These are phyloP conservation scores for Wiebesia pumilae DNA, from an alignment of 1,140 invertebrate species.

Conservation along the genomic window DNA sequence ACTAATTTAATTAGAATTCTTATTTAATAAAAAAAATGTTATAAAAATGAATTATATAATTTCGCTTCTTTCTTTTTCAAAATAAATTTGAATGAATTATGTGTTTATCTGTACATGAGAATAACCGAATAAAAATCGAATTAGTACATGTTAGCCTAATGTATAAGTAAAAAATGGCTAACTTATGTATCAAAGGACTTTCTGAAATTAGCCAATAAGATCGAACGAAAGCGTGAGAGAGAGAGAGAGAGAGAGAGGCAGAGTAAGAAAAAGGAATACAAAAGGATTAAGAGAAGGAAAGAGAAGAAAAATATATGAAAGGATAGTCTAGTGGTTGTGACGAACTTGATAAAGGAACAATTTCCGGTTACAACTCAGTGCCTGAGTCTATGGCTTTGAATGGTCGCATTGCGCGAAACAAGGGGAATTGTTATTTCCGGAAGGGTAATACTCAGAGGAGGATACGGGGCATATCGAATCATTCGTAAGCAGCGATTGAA, in stretches of 20 bases:
- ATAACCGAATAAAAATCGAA: no score
- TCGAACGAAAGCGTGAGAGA: not conserved
- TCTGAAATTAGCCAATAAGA: not conserved
- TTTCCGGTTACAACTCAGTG: conserved; percentile 60
- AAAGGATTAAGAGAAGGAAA: not conserved
- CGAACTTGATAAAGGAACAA: conserved; percentile 66
- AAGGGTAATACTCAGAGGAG: conserved; percentile 62
- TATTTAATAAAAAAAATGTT: no score
- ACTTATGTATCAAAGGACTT: not conserved
- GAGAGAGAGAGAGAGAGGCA: not conserved
- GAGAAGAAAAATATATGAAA: not conserved
- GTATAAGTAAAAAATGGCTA: no score
- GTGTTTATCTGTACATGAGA: no score
- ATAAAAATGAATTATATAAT: no score
- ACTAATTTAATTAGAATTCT: no score
- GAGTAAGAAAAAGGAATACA: not conserved
- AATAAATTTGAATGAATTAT: no score
- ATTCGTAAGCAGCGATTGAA: conserved; percentile 10
- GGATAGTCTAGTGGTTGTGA: conserved; percentile 3
- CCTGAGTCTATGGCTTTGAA: conserved; percentile 4
- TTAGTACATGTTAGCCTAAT: no score
- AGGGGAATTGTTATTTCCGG: conserved; percentile 65
- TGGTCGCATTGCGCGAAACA: conserved; percentile 50
- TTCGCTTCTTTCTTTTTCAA: no score
- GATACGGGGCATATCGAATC: conserved; percentile 52